Conservation (phyloP, 2,113 vertebrate species). For the Rhynchopsitta pachyrhyncha region DNA sequence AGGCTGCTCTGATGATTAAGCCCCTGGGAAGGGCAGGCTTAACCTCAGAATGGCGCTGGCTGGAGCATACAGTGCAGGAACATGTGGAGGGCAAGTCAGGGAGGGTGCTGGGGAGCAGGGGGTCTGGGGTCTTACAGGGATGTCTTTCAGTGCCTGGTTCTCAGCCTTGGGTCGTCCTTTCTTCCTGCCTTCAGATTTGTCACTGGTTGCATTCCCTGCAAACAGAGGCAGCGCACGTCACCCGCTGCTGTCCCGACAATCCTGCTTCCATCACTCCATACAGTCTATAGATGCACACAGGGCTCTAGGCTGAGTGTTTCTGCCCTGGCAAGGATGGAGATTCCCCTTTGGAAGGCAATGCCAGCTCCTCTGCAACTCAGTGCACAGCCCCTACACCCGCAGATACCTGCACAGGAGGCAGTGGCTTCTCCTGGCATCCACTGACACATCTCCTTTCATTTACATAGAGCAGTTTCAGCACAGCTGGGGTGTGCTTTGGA, state of each 20-base stretch:
- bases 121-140: conserved; percentile 83
- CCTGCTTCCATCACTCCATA: not conserved
- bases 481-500: not conserved
- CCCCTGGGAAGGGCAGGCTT: not conserved
- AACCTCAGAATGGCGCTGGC: not conserved
- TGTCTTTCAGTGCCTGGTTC: conserved; percentile 89
- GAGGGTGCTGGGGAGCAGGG: not conserved
- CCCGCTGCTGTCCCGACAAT: accelerated
- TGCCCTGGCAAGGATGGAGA: not conserved
- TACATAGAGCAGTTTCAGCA: not conserved
- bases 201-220: conserved; percentile 81
- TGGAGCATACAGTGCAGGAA: accelerated
- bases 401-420: accelerated
- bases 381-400: not conserved
- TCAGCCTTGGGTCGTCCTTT: conserved; percentile 90
- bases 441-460: not conserved
- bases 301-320: not conserved
- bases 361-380: not conserved
- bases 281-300: not conserved
- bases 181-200: conserved; percentile 87
- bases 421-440: not conserved
- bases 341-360: not conserved
- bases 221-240: not conserved
- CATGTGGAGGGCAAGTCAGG: not conserved
- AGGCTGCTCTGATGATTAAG: not conserved